Evolutionary conservation across 2,797 vertebrate species (phyloP), one percentile per base, ranked within the genome.

Genomic region (Furcifer pardalis): DNA sequence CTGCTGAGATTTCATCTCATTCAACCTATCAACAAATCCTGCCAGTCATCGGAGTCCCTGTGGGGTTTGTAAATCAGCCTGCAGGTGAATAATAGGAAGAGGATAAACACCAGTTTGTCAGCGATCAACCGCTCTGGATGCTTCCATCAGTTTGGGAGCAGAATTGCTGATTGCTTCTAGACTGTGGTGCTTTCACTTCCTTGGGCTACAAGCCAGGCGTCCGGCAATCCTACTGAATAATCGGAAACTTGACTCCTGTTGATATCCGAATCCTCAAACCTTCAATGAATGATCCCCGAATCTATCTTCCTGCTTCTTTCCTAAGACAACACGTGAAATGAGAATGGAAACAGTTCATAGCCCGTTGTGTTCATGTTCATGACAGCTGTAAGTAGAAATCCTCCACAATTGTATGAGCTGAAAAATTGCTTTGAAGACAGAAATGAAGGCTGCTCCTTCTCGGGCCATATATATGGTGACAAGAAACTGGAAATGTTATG

Each of bases 61-160:
- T 32, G 37, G 52, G 74, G 37, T 66, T 56, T 52, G 46, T 32
- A 69, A 44, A 60, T 37, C 49, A 32, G 82, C 65, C n/a, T n/a
- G 74, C 42, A 77, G 74, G 82, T 56, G 73, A 83, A n/a, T 66
- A 56, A 46, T 17, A 25, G 52, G 46, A 15, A 42, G 65, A 69
- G 35, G 27, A 69, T 56, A 12, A 17, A n/a, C 19, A 9, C 5
- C 4, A 7, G 32, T 30, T 66, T 66, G 35, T 56, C 73, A n/a
- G 46, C 25, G 19, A 32, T 69, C 19, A 56, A 60, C 82, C 56
- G 32, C 49, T 77, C 40, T 2, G 37, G 65, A 40, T 66, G 44
- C 62, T 23, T 66, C 60, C 62, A 66, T 75, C 44, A 4, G 12
- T 37, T 65, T 52, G 44, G 44, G 68, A 56, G 40, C 37, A 66